Evolutionary conservation across 2,888 invertebrate species (phyloP).

Genomic region (Torymus tubicola): DNA sequence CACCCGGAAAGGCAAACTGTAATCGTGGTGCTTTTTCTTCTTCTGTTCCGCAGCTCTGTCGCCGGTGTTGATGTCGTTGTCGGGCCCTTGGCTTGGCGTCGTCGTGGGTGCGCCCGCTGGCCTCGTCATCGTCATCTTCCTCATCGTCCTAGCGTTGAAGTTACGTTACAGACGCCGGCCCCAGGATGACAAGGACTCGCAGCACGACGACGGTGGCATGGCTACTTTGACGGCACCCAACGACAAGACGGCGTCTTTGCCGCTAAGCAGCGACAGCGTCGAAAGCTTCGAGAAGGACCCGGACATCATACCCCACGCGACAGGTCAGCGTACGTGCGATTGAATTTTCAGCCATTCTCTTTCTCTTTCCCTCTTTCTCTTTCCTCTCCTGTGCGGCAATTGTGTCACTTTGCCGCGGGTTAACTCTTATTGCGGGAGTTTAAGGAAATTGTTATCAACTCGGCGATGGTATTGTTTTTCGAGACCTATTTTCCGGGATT

Average conservation of each 20-base stretch:
- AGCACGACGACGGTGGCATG: constrained; percentile 73
- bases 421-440: constrained; percentile 8
- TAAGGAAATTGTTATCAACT: not conserved
- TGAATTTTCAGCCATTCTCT: constrained; percentile 38
- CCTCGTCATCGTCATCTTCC: constrained; percentile 72
- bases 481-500: not conserved
- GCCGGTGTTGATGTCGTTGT: constrained; percentile 72
- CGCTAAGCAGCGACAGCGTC: constrained; percentile 71
- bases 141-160: constrained; percentile 71
- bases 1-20: too few relatives aligned
- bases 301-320: constrained; percentile 74
- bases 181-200: constrained; percentile 72
- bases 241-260: constrained; percentile 72
- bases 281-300: constrained; percentile 75
- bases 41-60: constrained; percentile 66
- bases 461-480: not conserved
- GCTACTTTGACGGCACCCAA: constrained; percentile 70
- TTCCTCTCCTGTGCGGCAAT: not conserved
- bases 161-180: constrained; percentile 68
- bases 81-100: constrained; percentile 72
- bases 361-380: constrained; percentile 23
- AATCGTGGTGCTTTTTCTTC: too few relatives aligned
- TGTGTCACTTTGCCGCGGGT: not conserved
- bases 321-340: constrained; percentile 64
- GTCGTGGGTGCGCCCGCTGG: constrained; percentile 73